Evolutionary conservation across 2,888 invertebrate genomes (phyloP).

Genomic region (Yponomeuta cagnagella): DNA sequence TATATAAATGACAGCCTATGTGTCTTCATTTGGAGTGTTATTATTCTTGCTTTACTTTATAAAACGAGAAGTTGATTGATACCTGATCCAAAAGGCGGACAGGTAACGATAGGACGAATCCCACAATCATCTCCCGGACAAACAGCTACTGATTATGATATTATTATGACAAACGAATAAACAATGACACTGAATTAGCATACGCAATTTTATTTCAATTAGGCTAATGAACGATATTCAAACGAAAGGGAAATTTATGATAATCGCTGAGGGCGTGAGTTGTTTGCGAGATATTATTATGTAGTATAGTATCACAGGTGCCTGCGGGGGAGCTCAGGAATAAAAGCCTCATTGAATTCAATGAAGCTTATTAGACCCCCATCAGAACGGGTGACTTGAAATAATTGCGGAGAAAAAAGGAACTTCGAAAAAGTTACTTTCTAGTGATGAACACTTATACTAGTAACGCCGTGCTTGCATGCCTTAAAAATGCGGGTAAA

Average conservation of each 20-base stretch:
- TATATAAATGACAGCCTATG: not conserved
- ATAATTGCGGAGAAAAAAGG: not conserved
- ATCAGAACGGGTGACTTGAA: not conserved
- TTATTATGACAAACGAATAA: conserved; percentile 9
- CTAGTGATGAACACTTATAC: not conserved
- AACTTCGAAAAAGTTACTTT: not conserved
- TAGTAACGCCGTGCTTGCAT: conserved; percentile 10
- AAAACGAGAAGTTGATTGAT: not conserved
- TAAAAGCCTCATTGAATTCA: not conserved
- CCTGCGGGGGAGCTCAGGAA: not conserved
- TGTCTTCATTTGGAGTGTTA: conserved; percentile 8
- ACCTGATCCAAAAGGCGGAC: not conserved
- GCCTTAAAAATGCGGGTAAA: not conserved
- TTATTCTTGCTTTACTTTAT: not conserved
- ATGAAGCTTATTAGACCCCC: not conserved
- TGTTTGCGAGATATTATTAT: not conserved
- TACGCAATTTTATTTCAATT: conserved; percentile 21
- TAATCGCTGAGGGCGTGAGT: conserved; percentile 8
- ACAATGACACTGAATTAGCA: conserved; percentile 18
- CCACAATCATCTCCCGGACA: not conserved
- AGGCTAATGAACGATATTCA: conserved; percentile 19
- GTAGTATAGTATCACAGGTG: not conserved
- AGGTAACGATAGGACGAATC: not conserved
- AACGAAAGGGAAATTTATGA: conserved; percentile 10
- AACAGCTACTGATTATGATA: not conserved